Conservation (phyloP, 2,113 vertebrate species). For the Proteles cristata region DNA sequence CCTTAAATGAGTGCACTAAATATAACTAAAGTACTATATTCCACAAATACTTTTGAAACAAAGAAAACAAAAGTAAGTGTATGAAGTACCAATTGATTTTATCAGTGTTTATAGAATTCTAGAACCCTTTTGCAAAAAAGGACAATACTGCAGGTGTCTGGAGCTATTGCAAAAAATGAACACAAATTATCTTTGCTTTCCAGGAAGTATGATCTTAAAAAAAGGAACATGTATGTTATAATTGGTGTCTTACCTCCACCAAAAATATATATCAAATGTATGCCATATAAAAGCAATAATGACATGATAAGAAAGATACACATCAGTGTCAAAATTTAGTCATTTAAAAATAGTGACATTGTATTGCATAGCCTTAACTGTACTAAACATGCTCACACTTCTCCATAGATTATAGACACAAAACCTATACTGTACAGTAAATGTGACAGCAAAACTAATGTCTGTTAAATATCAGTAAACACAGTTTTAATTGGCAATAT, state of each 20-base stretch:
- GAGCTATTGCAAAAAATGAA: constrained; percentile 3
- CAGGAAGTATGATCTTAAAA: neutral
- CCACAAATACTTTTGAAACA: constrained; percentile 20
- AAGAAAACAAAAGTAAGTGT: neutral
- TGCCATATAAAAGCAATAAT: neutral
- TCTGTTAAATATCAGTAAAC: constrained; percentile 6
- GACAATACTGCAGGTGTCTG: neutral
- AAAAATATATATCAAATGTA: neutral
- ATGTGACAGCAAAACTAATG: neutral
- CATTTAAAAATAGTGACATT: neutral
- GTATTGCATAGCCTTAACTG: neutral
- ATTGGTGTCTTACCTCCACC: neutral
- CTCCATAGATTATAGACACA: neutral
- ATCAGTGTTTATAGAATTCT: constrained; percentile 11
- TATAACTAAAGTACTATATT: neutral
- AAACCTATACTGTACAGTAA: neutral
- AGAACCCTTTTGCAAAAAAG: neutral
- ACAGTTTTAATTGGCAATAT: constrained; percentile 1
- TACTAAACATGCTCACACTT: neutral
- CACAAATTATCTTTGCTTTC: neutral
- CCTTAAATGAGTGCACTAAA: neutral
- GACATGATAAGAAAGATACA: neutral
- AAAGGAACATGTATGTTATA: neutral
- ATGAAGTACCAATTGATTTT: neutral
- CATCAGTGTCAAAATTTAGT: neutral